Percentiles rank a stretch among this genome's conserved stretches.
phyloP scores from a whole-genome alignment of 2,888 invertebrate species.

The Lacanobia wlatinum region DNA sequence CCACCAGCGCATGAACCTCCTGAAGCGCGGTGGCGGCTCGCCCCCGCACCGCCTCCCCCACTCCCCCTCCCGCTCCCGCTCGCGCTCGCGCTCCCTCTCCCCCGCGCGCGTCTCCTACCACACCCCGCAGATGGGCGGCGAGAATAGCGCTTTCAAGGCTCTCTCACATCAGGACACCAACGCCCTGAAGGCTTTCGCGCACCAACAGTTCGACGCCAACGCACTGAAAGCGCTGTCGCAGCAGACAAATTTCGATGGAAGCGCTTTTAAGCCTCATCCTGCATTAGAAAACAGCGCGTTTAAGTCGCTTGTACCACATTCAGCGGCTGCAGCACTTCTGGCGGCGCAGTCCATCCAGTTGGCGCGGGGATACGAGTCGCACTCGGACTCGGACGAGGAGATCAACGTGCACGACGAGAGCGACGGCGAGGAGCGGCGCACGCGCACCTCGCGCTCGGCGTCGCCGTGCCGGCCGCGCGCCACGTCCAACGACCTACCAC shows the following conservation, averaged over 20 bases:
- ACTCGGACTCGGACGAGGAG: slow-evolving; percentile 94
- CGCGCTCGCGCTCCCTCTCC: slow-evolving; percentile 92
- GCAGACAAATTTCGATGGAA: slow-evolving; percentile 79
- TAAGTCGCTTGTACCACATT: slow-evolving; percentile 93
- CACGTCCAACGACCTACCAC: slow-evolving; percentile 89
- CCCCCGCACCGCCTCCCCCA: slow-evolving; percentile 91
- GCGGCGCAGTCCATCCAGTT: slow-evolving; percentile 88
- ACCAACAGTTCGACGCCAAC: slow-evolving; percentile 90
- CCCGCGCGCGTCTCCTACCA: slow-evolving; percentile 92
- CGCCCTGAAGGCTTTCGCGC: slow-evolving; percentile 91
- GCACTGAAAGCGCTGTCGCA: slow-evolving; percentile 90
- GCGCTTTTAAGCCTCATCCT: slow-evolving; percentile 87
- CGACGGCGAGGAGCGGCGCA: slow-evolving; percentile 90
- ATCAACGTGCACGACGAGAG: slow-evolving; percentile 96
- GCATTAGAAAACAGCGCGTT: slow-evolving; percentile 96
- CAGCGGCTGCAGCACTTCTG: slow-evolving; percentile 91
- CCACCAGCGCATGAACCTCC: slow-evolving; percentile 98
- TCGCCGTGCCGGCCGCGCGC: slow-evolving; percentile 82
- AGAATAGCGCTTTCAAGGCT: slow-evolving; percentile 96
- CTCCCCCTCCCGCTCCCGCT: slow-evolving; percentile 92
- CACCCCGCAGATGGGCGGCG: slow-evolving; percentile 95
- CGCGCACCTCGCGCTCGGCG: slow-evolving; percentile 87
- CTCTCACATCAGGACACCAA: slow-evolving; percentile 92
- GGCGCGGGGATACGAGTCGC: slow-evolving; percentile 88
- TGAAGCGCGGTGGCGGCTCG: slow-evolving; percentile 95